Evolutionary conservation across 2,888 invertebrate species (phyloP), one percentile per base, ranked within the genome.

Genomic region (Mythimna vitellina): DNA sequence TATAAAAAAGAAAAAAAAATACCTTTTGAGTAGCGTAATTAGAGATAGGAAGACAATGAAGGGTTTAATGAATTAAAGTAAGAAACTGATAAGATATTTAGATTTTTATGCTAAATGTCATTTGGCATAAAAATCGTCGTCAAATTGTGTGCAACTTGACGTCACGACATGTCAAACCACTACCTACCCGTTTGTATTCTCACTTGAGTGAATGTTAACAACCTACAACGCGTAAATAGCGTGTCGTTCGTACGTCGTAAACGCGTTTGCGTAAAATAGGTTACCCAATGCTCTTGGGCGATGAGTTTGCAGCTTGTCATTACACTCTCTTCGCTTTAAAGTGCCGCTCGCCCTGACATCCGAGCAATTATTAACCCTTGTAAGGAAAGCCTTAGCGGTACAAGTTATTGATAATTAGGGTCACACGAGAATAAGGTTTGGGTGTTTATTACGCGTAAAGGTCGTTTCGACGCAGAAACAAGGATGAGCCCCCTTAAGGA

Each of bases 321-420:
- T 70, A 78, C 32, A 66, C 66, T 57, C 61, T 70, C 57, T 62
- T 70, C 75, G 49, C 58, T 75, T 74, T 70, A 78, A 81, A 79
- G 80, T 73, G 69, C 70, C 51, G 66, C 49, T 74, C 54, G 70
- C 60, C 42, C 29, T 82, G 70, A 74, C 73, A 77, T 62, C 67
- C 65, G 53, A 62, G 74, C 79, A 70, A 80, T 82, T 79, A 80
- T 82, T 68, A 78, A 79, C 75, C 80, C 80, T 81, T 82, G 80
- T 82, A 82, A 75, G 75, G 67, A 82, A 67, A 71, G 67, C 70
- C 67, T 78, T 68, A 79, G 75, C 53, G 67, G 82, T 68, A 74
- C 79, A 82, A 80, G 65, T 82, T 82, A 81, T 81, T 75, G 80
- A 75, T 82, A 79, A 81, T 81, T 71, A 82, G 82, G 80, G 82